Evolutionary conservation across 2,113 vertebrate genomes (phyloP).

Genomic region (Ophiodon elongatus): DNA sequence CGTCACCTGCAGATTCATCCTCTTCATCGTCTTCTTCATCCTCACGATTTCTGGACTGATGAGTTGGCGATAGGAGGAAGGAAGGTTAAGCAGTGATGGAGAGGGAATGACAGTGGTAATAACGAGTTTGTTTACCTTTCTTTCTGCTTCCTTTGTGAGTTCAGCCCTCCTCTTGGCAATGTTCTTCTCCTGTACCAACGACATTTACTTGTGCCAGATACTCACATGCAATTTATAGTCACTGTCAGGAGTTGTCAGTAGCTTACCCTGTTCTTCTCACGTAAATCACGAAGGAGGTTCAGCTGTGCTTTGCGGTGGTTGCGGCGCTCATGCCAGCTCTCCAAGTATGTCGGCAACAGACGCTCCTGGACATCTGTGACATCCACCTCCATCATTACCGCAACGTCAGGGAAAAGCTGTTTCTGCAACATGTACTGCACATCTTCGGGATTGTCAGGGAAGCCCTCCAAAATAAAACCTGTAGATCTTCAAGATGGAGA

Average conservation of each 20-base stretch:
- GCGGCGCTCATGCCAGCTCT: conserved; percentile 85
- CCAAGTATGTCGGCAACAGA: conserved; percentile 84
- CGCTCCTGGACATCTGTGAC: conserved; percentile 84
- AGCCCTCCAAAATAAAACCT: conserved; percentile 95
- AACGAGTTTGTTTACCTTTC: conserved; percentile 31
- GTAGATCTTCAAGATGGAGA: conserved; percentile 84
- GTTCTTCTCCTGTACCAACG: conserved; percentile 81
- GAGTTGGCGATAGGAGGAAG: not conserved
- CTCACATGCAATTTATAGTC: not conserved
- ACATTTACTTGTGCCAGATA: conserved; percentile 1
- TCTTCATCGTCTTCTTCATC: conserved; percentile 74
- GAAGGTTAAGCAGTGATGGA: conserved; percentile 11
- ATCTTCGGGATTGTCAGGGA: conserved; percentile 88
- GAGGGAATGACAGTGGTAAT: not conserved
- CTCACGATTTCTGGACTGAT: conserved; percentile 29
- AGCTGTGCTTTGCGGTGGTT: conserved; percentile 76
- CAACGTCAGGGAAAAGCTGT: conserved; percentile 90
- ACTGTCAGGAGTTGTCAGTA: not conserved
- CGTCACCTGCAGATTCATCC: conserved; percentile 65
- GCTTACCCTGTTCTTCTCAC: conserved; percentile 85
- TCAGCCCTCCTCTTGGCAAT: conserved; percentile 90
- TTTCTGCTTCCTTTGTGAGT: conserved; percentile 65
- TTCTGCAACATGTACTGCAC: conserved; percentile 85
- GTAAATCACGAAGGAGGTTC: conserved; percentile 83
- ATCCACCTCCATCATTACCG: conserved; percentile 84